Base-by-base conservation (phyloP, 2,113 vertebrate species). In the Diadophis punctatus region DNA sequence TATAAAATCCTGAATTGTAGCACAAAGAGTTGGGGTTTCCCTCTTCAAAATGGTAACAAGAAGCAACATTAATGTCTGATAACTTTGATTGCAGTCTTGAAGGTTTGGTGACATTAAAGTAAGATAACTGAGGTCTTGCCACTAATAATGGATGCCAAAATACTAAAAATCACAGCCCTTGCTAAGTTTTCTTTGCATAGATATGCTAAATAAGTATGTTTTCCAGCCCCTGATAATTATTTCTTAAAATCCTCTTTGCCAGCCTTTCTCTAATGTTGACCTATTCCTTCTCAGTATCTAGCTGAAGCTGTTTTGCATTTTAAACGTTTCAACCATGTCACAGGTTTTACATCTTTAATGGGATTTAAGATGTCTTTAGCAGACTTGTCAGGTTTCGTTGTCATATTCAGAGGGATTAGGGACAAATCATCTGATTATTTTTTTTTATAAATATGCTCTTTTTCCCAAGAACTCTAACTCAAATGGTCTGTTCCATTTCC, bases 261-360 rank as follows among this genome's bases (percentile, higher is more conserved):
- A 94, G 90, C 89, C 39, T 46, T 89, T 60, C 89, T 90, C 56
- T 18, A 43, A 56, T 55, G 74, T 93, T 95, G 95, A 53, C 49
- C 88, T 90, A 0, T 94, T 89, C 90, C 90, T 16, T 25, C 46
- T 86, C 91, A 89, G 93, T n/a, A 85, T 86, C n/a, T 84, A 84
- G 68, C 68, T 85, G 60, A 88, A 96, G 86, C 46, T 0, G 3
- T 87, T 91, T 94, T 90, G 84, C 91, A 91, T 93, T 95, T 51
- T 93, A 93, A 97, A 92, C 0, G 0, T 55, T 94, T 96, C 91
- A 94, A 86, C 90, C 74, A 92, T 91, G 51, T 91, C 92, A 55
- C 51, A 43, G 58, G 89, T 94, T 95, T 92, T 96, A 95, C 88
- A 94, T 96, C 94, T 95, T 93, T 95, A 95, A 95, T 91, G 85